phyloP scores from a whole-genome alignment of 1,140 invertebrate genomes.

The Melitaea cinxia region DNA sequence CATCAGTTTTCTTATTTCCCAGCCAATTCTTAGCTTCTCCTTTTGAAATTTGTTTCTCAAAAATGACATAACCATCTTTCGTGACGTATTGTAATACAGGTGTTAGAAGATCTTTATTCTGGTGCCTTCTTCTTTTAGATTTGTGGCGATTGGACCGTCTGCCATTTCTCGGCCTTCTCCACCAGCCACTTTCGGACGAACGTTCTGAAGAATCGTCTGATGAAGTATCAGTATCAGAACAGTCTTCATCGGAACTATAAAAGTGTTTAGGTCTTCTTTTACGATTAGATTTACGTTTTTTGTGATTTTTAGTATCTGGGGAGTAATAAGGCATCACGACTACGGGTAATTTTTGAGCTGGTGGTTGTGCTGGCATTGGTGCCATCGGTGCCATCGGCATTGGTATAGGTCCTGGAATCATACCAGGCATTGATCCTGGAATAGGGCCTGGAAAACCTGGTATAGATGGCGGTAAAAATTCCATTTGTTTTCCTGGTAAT shows the following conservation, averaged over 20 bases:
- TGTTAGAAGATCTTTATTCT: conserved; percentile 51
- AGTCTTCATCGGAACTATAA: conserved; percentile 33
- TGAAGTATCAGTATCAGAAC: conserved; percentile 44
- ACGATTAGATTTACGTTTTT: conserved; percentile 16
- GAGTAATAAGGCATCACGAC: conserved; percentile 76
- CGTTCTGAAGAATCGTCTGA: conserved; percentile 43
- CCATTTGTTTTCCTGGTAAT: conserved; percentile 38
- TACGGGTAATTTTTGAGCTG: conserved; percentile 68
- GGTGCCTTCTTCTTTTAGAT: conserved; percentile 36
- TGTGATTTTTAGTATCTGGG: conserved; percentile 53
- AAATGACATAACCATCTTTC: conserved; percentile 73
- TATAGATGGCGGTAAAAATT: conserved; percentile 41
- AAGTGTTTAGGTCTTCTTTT: conserved; percentile 30
- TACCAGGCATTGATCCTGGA: conserved; percentile 33
- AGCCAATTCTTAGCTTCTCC: conserved; percentile 68
- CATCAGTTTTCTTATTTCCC: conserved; percentile 39
- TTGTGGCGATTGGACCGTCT: conserved; percentile 38
- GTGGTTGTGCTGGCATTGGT: conserved; percentile 56
- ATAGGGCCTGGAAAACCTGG: conserved; percentile 32
- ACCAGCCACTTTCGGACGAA: conserved; percentile 47
- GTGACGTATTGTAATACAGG: conserved; percentile 69
- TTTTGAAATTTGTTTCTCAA: conserved; percentile 69
- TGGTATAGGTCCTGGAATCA: conserved; percentile 25
- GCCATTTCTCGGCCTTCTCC: conserved; percentile 40
- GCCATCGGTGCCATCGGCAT: conserved; percentile 37